phyloP scores from a whole-genome alignment of 2,888 invertebrate species.

The Frankliniella intonsa region DNA sequence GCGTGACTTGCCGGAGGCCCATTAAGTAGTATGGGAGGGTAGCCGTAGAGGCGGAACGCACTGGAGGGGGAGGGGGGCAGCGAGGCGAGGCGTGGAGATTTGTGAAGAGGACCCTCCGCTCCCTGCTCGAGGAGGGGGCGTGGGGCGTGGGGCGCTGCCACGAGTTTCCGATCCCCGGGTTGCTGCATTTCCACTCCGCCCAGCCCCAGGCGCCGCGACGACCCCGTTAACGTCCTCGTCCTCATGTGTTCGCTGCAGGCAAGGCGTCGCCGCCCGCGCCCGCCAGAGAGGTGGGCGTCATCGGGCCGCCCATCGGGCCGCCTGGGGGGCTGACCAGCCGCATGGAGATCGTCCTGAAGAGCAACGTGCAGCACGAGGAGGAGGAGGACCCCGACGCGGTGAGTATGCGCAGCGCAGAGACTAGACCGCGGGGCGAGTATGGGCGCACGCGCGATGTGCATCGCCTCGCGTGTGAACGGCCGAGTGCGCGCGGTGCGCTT shows the following conservation, averaged over 20 bases:
- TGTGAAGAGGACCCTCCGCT: neutral
- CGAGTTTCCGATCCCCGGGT: too few relatives aligned
- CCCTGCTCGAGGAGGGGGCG: neutral
- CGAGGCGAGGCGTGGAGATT: neutral
- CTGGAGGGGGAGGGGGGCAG: neutral
- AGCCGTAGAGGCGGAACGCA: neutral
- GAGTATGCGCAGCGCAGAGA: neutral
- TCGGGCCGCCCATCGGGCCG: neutral
- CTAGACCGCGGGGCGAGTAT: neutral
- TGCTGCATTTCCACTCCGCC: too few relatives aligned
- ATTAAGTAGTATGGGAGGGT: slow-evolving; percentile 6
- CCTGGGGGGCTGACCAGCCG: slow-evolving; percentile 1
- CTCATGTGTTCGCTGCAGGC: neutral
- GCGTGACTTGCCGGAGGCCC: slow-evolving; percentile 3
- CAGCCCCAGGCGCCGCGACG: too few relatives aligned
- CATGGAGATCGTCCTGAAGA: slow-evolving; percentile 9
- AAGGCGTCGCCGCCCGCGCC: neutral
- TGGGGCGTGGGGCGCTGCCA: neutral
- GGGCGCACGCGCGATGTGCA: too few relatives aligned
- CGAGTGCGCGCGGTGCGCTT: too few relatives aligned
- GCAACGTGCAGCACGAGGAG: slow-evolving; percentile 44
- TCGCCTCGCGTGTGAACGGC: too few relatives aligned
- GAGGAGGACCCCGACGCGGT: slow-evolving; percentile 50
- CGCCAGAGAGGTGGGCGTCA: slow-evolving; percentile 1
- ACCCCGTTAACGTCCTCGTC: too few relatives aligned